These are phyloP conservation scores for Agelas oroides DNA, from an alignment of 37 sponge, comb jelly and placozoan species.

Conservation along the genomic window DNA sequence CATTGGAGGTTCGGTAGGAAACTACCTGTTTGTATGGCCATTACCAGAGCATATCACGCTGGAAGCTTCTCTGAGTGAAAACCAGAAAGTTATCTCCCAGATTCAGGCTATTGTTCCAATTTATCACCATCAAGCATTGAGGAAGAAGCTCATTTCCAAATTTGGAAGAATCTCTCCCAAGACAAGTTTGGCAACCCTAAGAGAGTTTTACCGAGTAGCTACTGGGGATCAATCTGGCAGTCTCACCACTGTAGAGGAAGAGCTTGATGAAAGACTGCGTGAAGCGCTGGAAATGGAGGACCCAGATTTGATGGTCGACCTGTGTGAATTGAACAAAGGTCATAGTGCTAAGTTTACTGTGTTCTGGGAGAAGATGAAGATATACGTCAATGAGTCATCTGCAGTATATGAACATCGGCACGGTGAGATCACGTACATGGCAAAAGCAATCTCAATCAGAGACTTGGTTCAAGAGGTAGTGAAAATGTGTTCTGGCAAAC, in stretches of 20 bases:
- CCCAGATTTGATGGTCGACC: too few species aligned
- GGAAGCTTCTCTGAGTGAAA: constrained; percentile 39
- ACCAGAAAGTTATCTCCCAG: constrained; percentile 18
- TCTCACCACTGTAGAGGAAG: too few species aligned
- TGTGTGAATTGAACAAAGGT: too few species aligned
- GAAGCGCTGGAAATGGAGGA: too few species aligned
- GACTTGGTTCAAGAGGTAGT: constrained; percentile 34
- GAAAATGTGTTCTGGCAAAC: constrained; percentile 13
- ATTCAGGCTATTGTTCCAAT: constrained; percentile 30
- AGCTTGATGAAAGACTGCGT: too few species aligned
- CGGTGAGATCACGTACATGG: constrained; percentile 22
- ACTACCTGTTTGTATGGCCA: constrained; percentile 42
- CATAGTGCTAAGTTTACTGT: too few species aligned
- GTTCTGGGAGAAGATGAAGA: too few species aligned
- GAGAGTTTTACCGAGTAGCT: too few species aligned
- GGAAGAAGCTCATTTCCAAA: constrained; percentile 23
- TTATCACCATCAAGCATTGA: constrained; percentile 33
- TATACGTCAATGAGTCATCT: constrained; percentile 25
- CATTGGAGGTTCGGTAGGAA: constrained; percentile 43
- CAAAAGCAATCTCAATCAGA: constrained; percentile 44
- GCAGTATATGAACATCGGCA: constrained; percentile 46
- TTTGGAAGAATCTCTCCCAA: constrained; percentile 35
- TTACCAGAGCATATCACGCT: constrained; percentile 40
- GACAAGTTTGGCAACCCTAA: not conserved
- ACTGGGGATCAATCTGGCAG: too few species aligned